A percentile compares a stretch with the other conserved stretches of the same genome.
These are phyloP conservation scores for Polyommatus icarus DNA, from an alignment of 2,888 invertebrate species.

Conservation along the genomic window DNA sequence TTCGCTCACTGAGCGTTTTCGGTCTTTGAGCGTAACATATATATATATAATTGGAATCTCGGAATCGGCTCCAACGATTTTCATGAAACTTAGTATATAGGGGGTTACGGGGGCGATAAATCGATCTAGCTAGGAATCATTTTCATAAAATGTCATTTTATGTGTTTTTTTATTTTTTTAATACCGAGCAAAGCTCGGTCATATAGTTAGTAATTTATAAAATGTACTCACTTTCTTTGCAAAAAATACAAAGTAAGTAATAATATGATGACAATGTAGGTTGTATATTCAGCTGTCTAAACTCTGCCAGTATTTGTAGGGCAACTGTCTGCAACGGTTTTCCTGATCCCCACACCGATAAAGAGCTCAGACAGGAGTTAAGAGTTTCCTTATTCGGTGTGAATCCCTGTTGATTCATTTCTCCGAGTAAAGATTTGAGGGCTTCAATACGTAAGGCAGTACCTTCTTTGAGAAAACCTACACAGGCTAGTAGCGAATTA, in stretches of 20 bases:
- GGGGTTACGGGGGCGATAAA: too few relatives aligned
- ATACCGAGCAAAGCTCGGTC: too few relatives aligned
- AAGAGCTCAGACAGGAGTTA: slow-evolving; percentile 58
- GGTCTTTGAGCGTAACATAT: too few relatives aligned
- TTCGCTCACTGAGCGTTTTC: too few relatives aligned
- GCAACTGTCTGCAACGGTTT: slow-evolving; percentile 59
- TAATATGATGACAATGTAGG: slow-evolving; percentile 89
- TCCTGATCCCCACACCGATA: slow-evolving; percentile 71
- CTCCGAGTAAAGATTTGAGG: slow-evolving; percentile 80
- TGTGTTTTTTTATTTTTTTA: too few relatives aligned
- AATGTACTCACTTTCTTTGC: slow-evolving; percentile 82
- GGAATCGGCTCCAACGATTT: too few relatives aligned
- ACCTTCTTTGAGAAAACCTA: slow-evolving; percentile 83
- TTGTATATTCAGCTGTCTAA: slow-evolving; percentile 82
- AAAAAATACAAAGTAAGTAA: slow-evolving; percentile 85
- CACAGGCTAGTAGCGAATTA: slow-evolving; percentile 83
- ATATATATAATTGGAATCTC: too few relatives aligned
- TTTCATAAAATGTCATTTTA: too few relatives aligned
- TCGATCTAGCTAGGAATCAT: too few relatives aligned
- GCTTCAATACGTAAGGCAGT: slow-evolving; percentile 83
- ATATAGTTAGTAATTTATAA: too few relatives aligned
- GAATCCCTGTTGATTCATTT: slow-evolving; percentile 83
- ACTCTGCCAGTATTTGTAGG: slow-evolving; percentile 62
- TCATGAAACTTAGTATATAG: too few relatives aligned
- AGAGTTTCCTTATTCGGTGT: slow-evolving; percentile 63